Conservation (phyloP, 2,888 invertebrate species). For the Drosophila meridiana region DNA sequence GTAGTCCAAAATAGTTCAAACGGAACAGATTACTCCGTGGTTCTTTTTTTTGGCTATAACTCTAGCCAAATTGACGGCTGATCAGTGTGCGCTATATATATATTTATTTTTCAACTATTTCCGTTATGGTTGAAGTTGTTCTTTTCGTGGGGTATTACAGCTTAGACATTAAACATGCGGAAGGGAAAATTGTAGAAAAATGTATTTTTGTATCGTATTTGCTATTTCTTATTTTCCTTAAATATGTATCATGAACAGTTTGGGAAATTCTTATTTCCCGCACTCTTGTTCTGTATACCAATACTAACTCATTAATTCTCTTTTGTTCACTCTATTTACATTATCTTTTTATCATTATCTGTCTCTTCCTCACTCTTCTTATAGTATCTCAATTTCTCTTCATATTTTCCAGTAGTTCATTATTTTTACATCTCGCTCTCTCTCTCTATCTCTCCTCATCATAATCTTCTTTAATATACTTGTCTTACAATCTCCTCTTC, state of each 20-base stretch:
- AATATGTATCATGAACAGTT: too few species aligned
- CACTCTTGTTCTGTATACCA: too few species aligned
- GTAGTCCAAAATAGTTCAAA: constrained; percentile 1
- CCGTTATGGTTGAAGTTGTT: background rate
- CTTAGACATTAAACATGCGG: background rate
- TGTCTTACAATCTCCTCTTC: background rate
- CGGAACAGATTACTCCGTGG: constrained; percentile 19
- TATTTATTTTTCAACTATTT: constrained; percentile 8
- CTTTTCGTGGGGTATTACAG: background rate
- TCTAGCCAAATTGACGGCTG: constrained; percentile 30
- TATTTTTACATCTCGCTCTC: background rate
- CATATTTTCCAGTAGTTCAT: too few species aligned
- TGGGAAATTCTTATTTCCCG: too few species aligned
- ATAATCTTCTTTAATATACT: background rate
- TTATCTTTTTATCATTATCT: too few species aligned
- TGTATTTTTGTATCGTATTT: too few species aligned
- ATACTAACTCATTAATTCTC: background rate
- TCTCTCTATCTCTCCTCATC: background rate
- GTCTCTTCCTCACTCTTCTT: background rate
- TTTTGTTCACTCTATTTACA: background rate
- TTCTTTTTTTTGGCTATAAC: background rate
- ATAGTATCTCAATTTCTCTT: too few species aligned
- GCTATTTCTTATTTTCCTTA: too few species aligned
- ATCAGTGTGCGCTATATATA: constrained; percentile 34
- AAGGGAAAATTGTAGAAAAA: too few species aligned